These are phyloP conservation scores for Lytechinus pictus DNA, from an alignment of 35 echinoderm and acorn worm species.

Conservation along the genomic window DNA sequence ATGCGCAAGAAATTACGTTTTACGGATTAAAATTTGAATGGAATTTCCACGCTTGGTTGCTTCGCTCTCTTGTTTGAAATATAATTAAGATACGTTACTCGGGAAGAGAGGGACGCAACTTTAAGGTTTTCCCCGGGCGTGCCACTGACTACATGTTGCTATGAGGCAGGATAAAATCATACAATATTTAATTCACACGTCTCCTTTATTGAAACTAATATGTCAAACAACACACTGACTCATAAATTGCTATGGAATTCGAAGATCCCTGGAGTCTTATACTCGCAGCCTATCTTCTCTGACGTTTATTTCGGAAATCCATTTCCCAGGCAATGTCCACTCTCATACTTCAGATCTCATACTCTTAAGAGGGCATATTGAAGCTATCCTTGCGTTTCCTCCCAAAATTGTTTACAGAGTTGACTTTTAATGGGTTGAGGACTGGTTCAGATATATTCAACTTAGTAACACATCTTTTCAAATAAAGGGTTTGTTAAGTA, in stretches of 20 bases:
- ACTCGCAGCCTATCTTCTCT: not conserved
- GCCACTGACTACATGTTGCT: not conserved
- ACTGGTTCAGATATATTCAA: not conserved
- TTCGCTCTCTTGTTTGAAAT: no score
- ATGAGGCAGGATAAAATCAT: not conserved
- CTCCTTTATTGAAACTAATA: not conserved
- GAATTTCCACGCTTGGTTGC: no score
- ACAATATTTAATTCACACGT: not conserved
- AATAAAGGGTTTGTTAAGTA: no score
- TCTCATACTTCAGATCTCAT: not conserved
- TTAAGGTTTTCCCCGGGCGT: not conserved
- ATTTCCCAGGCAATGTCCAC: not conserved
- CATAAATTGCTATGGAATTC: not conserved
- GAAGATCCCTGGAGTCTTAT: not conserved
- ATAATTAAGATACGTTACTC: no score
- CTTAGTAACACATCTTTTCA: no score
- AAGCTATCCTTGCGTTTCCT: not conserved
- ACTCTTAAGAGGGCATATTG: not conserved
- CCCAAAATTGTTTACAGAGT: not conserved
- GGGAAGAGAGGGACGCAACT: not conserved
- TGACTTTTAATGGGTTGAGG: not conserved
- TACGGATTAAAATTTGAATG: no score
- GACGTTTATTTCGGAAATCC: not conserved
- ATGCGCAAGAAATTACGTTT: no score
- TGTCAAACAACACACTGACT: conserved; percentile 11